Evolutionary conservation across 2,888 invertebrate genomes (phyloP), one percentile per base, ranked within the genome.

Genomic region (Sinotaia quadrata): DNA sequence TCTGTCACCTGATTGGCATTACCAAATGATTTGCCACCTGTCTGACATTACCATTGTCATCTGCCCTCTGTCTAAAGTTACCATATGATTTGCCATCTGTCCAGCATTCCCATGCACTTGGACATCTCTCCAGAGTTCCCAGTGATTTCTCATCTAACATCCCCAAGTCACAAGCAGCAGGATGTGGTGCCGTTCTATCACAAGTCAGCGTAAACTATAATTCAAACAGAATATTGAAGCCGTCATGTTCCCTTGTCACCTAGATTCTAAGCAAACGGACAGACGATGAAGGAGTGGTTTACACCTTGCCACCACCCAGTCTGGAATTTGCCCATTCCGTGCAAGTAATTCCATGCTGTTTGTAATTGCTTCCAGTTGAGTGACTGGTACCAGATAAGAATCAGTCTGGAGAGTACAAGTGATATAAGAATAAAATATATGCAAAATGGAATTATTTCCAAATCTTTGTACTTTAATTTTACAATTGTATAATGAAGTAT

Each of bases 211-310:
- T 4, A 27, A 10, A 54, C 21, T n/a, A 18, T 8, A 36, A 27
- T 41, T 2, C 2, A 27, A 27, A 29, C 59, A 37, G n/a, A 33
- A 29, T 7, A 18, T 31, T 4, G 31, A 31, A 21, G 8, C 18
- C 21, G 4, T 5, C 15, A 56, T 33, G 33, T 33, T 10, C 3
- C 15, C 2, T n/a, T 18, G 2, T 44, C 41, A 52, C 41, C 54
- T 24, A 18, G 51, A 51, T 44, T 41, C 54, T 7, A 56, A 54
- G 21, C 56, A 65, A 15, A 8, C 12, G 1, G 56, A 56, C 56
- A 56, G 33, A n/a, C 65, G 56, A 24, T 56, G 65, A 3, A 65
- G 44, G 1, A 65, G 47, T n/a, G 44, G n/a, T 31, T 15, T 44
- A 15, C 56, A 24, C 4, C 31, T 15, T 2, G 56, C 21, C 44